Percentiles rank a stretch among this genome's conserved stretches.
Evolutionary conservation across 1,140 invertebrate species (phyloP).

Genomic region (Elysia chlorotica): DNA sequence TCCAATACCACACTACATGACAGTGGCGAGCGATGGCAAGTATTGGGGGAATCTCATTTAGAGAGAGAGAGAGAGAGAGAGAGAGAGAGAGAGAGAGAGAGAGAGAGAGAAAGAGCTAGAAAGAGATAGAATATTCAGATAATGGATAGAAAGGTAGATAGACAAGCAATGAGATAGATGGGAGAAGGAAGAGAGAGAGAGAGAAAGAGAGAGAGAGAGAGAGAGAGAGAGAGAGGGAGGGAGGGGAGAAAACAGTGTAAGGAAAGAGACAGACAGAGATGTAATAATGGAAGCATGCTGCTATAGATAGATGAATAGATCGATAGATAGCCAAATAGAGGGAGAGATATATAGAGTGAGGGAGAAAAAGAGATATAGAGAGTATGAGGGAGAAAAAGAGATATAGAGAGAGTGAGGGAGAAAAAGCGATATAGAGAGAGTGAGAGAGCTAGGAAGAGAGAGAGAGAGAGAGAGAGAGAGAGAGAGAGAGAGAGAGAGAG

Average conservation of each 20-base stretch:
- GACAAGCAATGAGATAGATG: too few relatives aligned
- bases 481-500: slow-evolving; percentile 1
- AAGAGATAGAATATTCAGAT: not conserved
- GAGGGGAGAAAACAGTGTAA: not conserved
- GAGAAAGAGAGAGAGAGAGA: not conserved
- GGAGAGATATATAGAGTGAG: not conserved
- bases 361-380: not conserved
- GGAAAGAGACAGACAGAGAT: not conserved
- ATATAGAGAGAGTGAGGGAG: too few relatives aligned
- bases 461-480: not conserved
- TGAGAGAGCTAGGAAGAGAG: not conserved
- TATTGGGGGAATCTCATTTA: too few relatives aligned
- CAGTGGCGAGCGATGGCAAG: too few relatives aligned
- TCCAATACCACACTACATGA: too few relatives aligned
- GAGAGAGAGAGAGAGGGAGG: not conserved
- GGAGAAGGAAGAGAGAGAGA: too few relatives aligned
- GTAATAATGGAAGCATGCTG: not conserved
- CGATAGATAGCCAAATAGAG: slow-evolving; percentile 1
- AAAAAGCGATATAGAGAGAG: too few relatives aligned
- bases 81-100: not conserved
- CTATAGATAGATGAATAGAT: not conserved
- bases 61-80: slow-evolving; percentile 6
- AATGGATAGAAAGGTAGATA: too few relatives aligned
- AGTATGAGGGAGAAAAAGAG: not conserved
- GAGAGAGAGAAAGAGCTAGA: not conserved